Conservation (phyloP, 2,888 invertebrate species). For the Lycaena phlaeas region DNA sequence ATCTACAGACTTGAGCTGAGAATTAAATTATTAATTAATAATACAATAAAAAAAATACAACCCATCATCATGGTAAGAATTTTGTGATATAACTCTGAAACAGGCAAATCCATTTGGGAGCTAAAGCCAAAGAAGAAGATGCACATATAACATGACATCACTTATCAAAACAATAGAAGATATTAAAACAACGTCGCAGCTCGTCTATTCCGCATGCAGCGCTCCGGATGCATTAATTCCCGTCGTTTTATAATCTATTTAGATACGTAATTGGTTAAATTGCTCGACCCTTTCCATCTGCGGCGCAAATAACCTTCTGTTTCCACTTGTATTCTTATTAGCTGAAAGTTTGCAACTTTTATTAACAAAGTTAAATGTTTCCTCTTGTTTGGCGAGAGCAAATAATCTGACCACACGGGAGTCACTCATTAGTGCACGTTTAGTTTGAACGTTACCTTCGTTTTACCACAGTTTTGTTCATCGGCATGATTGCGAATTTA, state of each 20-base stretch:
- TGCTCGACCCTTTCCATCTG: slow-evolving; percentile 16
- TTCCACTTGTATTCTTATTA: slow-evolving; percentile 8
- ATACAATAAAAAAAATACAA: no score
- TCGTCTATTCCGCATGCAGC: slow-evolving; percentile 8
- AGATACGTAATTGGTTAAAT: slow-evolving; percentile 28
- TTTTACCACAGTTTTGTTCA: slow-evolving; percentile 1
- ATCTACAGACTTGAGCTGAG: no score
- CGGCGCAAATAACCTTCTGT: slow-evolving; percentile 10
- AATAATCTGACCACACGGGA: slow-evolving; percentile 6
- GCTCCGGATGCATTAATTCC: slow-evolving; percentile 29
- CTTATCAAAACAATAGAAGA: background rate
- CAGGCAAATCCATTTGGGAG: no score
- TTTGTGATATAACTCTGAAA: no score
- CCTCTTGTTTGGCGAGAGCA: slow-evolving; percentile 3
- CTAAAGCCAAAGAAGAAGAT: no score
- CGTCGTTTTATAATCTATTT: slow-evolving; percentile 29
- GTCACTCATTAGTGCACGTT: slow-evolving; percentile 3
- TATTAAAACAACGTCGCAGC: background rate
- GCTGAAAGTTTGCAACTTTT: slow-evolving; percentile 6
- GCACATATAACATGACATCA: no score
- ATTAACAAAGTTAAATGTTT: slow-evolving; percentile 7
- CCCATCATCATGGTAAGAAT: no score
- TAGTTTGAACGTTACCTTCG: background rate
- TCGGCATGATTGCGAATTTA: no score
- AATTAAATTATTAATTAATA: no score